Evolutionary conservation across 2,113 vertebrate species (phyloP).

Genomic region (Dendropsophus ebraccatus): DNA sequence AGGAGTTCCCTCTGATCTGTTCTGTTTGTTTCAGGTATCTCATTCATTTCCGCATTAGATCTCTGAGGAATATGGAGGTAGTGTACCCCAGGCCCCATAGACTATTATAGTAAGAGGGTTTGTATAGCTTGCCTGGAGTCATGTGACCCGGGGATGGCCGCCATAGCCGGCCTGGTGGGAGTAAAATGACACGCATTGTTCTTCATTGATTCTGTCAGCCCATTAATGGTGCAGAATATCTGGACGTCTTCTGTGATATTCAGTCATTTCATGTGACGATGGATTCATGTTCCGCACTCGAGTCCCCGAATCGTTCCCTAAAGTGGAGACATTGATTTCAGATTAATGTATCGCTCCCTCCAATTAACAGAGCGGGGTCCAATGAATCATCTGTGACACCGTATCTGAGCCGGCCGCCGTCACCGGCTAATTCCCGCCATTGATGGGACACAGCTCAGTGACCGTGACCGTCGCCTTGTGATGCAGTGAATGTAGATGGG

Average conservation of each 20-base stretch:
- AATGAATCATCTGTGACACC: constrained; percentile 6
- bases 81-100: too few species aligned
- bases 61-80: too few species aligned
- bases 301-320: neutral
- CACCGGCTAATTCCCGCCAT: neutral
- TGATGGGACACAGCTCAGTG: neutral
- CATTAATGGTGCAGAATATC: neutral
- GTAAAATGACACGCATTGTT: neutral
- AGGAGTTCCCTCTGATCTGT: too few species aligned
- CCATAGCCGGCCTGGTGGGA: neutral
- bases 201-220: neutral
- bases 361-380: neutral
- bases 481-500: neutral
- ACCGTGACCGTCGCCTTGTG: neutral
- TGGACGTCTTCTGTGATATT: neutral
- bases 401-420: neutral
- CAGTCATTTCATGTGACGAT: neutral
- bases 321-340: constrained; percentile 21
- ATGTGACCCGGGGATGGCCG: too few species aligned
- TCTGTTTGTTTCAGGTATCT: too few species aligned
- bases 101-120: too few species aligned
- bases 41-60: too few species aligned
- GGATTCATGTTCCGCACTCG: neutral
- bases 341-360: constrained; percentile 5
- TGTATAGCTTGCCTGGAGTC: too few species aligned